Percentiles rank a stretch among this genome's conserved stretches.
These are phyloP conservation scores for Malurus elegans DNA, from an alignment of 2,113 vertebrate species.

Conservation along the genomic window DNA sequence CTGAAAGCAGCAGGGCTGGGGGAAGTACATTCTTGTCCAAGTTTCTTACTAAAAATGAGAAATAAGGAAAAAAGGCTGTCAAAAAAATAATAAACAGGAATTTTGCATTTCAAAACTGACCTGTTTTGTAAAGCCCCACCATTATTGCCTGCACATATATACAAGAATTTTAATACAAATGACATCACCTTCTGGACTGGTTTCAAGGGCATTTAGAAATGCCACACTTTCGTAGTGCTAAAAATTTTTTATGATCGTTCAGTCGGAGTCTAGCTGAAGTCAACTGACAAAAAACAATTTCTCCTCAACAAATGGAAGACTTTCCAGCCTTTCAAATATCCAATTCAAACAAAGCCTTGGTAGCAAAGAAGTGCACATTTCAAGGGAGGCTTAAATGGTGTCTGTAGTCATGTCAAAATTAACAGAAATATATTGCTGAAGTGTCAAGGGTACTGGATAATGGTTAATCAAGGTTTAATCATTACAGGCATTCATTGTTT, in stretches of 20 bases:
- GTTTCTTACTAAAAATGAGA: neutral
- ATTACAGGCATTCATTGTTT: neutral
- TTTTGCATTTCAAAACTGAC: neutral
- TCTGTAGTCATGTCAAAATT: neutral
- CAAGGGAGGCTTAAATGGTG: neutral
- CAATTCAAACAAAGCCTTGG: neutral
- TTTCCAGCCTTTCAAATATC: neutral
- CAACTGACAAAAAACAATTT: neutral
- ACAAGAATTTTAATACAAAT: neutral
- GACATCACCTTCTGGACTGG: neutral
- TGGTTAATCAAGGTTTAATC: neutral
- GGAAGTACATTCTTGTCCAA: neutral
- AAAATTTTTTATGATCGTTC: neutral
- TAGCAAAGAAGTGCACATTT: neutral
- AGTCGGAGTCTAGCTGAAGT: neutral
- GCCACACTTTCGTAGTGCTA: neutral
- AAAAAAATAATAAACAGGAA: neutral
- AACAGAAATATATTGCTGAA: neutral
- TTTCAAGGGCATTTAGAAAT: conserved; percentile 22
- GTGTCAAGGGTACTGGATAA: neutral
- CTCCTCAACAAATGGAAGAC: neutral
- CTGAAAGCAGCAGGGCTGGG: neutral
- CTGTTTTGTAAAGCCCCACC: neutral
- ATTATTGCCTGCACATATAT: neutral
- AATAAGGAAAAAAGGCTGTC: neutral